phyloP scores from a whole-genome alignment of 2,113 vertebrate species.

The Callocephalon fimbriatum region DNA sequence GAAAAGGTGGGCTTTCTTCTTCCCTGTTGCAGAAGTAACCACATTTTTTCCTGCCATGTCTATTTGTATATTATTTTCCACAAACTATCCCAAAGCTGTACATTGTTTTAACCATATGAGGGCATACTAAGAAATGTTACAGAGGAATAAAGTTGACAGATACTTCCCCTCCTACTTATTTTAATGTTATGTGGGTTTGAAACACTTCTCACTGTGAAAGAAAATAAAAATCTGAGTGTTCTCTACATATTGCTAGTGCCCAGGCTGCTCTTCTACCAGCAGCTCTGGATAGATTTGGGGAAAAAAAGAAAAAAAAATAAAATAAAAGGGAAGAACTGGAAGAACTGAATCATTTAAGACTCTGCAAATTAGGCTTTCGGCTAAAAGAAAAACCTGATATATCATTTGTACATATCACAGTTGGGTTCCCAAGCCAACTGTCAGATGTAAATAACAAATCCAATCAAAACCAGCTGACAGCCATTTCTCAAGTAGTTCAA shows the following conservation, averaged over 20 bases:
- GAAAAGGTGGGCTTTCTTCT: neutral
- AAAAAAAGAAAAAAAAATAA: neutral
- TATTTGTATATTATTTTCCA: neutral
- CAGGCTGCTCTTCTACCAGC: neutral
- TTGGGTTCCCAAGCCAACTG: conserved; percentile 42
- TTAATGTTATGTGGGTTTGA: neutral
- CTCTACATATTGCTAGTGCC: neutral
- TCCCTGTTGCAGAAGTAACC: neutral
- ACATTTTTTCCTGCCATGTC: neutral
- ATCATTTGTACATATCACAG: neutral
- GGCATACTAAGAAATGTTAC: neutral
- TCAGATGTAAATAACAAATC: conserved; percentile 45
- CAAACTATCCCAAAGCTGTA: neutral
- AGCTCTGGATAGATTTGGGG: neutral
- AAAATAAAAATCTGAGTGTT: neutral
- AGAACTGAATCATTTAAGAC: neutral
- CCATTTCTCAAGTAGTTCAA: neutral
- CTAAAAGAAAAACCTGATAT: neutral
- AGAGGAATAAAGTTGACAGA: neutral
- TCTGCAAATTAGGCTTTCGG: neutral
- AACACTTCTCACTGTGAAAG: neutral
- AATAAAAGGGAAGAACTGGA: neutral
- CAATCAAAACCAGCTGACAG: neutral
- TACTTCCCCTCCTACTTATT: neutral
- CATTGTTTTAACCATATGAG: neutral